phyloP scores from a whole-genome alignment of 2,113 vertebrate species.

The Brachirus orientalis region DNA sequence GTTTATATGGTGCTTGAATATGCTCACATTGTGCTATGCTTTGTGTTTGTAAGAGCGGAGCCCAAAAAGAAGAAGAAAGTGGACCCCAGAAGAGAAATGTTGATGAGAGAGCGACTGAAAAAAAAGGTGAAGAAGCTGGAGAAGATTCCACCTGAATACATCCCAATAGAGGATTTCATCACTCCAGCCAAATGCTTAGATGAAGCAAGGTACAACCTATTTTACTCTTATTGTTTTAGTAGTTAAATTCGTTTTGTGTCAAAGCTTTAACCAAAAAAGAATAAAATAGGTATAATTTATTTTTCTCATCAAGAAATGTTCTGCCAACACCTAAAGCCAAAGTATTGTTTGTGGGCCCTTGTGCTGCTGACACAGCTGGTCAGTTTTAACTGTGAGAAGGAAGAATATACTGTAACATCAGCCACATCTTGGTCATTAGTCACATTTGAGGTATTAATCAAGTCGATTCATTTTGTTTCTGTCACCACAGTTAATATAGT shows the following conservation, averaged over 20 bases:
- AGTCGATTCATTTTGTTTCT: too few species aligned
- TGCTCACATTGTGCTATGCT: constrained; percentile 4
- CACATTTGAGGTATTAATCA: too few species aligned
- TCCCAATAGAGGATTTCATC: constrained; percentile 93
- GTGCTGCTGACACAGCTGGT: too few species aligned
- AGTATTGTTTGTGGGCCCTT: too few species aligned
- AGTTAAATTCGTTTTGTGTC: background rate
- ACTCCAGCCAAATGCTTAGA: constrained; percentile 83
- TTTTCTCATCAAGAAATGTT: too few species aligned
- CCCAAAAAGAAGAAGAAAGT: constrained; percentile 94
- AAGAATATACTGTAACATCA: too few species aligned
- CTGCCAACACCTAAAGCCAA: too few species aligned
- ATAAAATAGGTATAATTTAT: too few species aligned
- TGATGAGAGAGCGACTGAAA: constrained; percentile 88
- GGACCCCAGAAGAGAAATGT: constrained; percentile 87
- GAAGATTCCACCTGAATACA: constrained; percentile 87
- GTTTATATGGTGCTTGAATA: background rate
- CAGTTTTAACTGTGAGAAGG: too few species aligned
- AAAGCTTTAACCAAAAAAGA: too few species aligned
- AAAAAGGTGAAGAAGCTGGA: constrained; percentile 91
- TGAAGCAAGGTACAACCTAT: constrained; percentile 81
- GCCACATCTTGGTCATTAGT: too few species aligned
- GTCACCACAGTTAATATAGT: too few species aligned
- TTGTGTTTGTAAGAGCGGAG: constrained; percentile 84
- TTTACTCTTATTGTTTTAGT: background rate